A percentile compares a stretch with the other conserved stretches of the same genome.
phyloP scores from a whole-genome alignment of 2,888 invertebrate species.

The Cyclophora punctaria region DNA sequence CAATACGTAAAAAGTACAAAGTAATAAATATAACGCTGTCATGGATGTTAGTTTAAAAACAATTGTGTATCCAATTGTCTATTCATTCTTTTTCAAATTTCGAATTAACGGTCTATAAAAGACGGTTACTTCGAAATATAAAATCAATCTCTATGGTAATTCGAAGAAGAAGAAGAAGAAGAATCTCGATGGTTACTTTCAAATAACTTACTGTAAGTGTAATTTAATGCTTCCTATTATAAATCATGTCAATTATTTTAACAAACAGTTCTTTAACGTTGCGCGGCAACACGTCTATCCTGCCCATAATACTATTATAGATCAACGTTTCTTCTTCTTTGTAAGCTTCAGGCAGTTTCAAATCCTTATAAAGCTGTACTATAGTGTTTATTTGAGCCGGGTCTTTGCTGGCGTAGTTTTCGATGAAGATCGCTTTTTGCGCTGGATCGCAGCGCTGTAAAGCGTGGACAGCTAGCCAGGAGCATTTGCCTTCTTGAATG shows the following conservation, averaged over 20 bases:
- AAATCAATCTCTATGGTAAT: too few relatives aligned
- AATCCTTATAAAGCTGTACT: conserved; percentile 66
- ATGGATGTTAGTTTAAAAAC: too few relatives aligned
- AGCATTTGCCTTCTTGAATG: conserved; percentile 87
- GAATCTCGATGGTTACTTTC: not conserved
- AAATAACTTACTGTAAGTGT: not conserved
- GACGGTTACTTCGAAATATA: too few relatives aligned
- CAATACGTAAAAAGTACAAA: too few relatives aligned
- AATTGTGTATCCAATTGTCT: too few relatives aligned
- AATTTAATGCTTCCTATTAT: conserved; percentile 56
- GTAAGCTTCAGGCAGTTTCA: conserved; percentile 81
- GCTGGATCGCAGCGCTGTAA: conserved; percentile 80
- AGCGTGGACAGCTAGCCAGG: conserved; percentile 85
- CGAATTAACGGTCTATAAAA: too few relatives aligned
- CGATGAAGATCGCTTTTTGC: conserved; percentile 79
- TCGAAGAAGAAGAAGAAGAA: too few relatives aligned
- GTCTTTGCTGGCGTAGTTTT: conserved; percentile 82
- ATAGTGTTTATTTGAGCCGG: conserved; percentile 73
- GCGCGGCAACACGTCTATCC: conserved; percentile 81
- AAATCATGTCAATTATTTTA: conserved; percentile 83
- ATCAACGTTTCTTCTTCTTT: conserved; percentile 82
- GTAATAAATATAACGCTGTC: too few relatives aligned
- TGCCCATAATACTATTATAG: conserved; percentile 80
- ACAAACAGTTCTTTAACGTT: conserved; percentile 78
- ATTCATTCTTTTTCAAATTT: too few relatives aligned